Evolutionary conservation across 2,797 vertebrate species (phyloP).

Genomic region (Melanotaenia trifasciata): DNA sequence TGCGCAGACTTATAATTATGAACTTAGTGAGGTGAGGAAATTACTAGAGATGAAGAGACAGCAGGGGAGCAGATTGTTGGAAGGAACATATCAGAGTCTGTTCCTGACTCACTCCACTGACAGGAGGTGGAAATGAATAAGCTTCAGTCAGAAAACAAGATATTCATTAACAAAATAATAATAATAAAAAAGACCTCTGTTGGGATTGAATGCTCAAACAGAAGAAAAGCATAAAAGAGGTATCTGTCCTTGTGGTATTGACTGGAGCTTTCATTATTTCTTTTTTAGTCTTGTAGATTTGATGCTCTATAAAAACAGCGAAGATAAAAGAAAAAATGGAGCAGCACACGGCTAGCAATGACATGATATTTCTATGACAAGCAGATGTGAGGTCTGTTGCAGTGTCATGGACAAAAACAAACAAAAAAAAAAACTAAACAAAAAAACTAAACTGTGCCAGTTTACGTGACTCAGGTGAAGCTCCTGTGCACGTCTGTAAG

Average conservation of each 20-base stretch:
- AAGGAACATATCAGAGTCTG: slow-evolving; percentile 64
- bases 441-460: too few relatives aligned
- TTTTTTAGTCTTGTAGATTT: too few relatives aligned
- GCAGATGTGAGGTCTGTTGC: too few relatives aligned
- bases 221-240: not conserved
- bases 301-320: not conserved
- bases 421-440: too few relatives aligned
- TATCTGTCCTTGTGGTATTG: not conserved
- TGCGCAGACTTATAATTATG: slow-evolving; percentile 76
- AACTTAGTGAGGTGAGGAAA: slow-evolving; percentile 82
- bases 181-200: not conserved
- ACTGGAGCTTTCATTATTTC: not conserved
- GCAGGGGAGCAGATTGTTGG: slow-evolving; percentile 73
- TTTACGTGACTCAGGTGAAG: too few relatives aligned
- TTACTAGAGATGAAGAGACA: slow-evolving; percentile 76
- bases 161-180: slow-evolving; percentile 42
- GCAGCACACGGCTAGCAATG: too few relatives aligned
- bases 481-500: too few relatives aligned
- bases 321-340: not conserved
- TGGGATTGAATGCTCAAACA: not conserved
- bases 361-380: too few relatives aligned
- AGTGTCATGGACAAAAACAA: too few relatives aligned
- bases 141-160: slow-evolving; percentile 48
- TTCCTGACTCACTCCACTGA: slow-evolving; percentile 55
- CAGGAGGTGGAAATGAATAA: slow-evolving; percentile 59